Evolutionary conservation across 2,113 vertebrate genomes (phyloP), one percentile per base, ranked within the genome.

Genomic region (Kryptolebias marmoratus): DNA sequence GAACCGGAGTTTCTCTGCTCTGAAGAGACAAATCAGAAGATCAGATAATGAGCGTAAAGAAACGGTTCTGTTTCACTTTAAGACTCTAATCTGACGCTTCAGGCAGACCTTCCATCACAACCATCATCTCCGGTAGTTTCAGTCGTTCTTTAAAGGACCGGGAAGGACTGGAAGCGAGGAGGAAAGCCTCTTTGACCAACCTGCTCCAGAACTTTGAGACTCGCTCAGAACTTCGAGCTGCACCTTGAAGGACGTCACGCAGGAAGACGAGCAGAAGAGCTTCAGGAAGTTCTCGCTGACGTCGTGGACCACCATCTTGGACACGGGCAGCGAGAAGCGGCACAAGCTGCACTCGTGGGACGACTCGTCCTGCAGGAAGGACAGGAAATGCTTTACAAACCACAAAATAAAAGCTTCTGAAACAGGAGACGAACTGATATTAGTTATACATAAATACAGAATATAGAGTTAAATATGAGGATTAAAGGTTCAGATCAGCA

Each of bases 211-310:
- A 87, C 79, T 76, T 80, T 0, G 48, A 31, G 5, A 0, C 0
- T 32, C 3, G 7, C 11, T 1, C 1, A 10, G 12, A 6, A 2
- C 0, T 1, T 1, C 2, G 1, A 7, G 30, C 89, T 94, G 94
- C 9, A 95, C 94, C 90, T 93, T 95, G 78, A 96, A 93, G 0
- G 96, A 95, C 12, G 91, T 93, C 88, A 95, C 91, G 81, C 97
- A 98, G 79, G 89, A 86, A 55, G 91, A 84, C 36, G 90, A 94
- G 85, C 97, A 98, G 83, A 97, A 98, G 59, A 97, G 92, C 52
- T 95, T 93, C 1, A 91, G 92, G 69, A 89, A 87, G 67, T 95
- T 94, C 45, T 94, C 73, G 11, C 67, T 85, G 83, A 71, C 96
- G 27, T 90, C 88, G 71, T 88, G 87, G 82, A 94, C 90, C 42